Base-by-base conservation (phyloP, 2,797 vertebrate genomes). In the Tadarida brasiliensis region DNA sequence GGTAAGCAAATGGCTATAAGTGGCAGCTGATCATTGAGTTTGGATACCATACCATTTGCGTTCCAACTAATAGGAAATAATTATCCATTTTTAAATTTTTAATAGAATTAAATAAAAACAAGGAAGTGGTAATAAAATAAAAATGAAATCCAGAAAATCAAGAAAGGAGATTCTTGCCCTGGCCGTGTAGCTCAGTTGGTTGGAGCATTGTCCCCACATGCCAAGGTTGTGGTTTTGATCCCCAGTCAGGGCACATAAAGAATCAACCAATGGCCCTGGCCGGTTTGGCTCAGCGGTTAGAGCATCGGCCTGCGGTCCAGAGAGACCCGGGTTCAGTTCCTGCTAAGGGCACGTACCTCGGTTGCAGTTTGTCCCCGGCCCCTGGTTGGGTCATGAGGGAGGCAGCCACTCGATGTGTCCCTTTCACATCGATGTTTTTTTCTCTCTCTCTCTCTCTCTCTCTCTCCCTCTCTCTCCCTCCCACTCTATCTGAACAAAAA, bases 1-100 rank as follows among this genome's bases (percentile, higher is more conserved):
- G 98, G 98, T 99, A 98, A 98, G 98, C 96, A 59, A 59, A 94
- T 91, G 33, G 49, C 84, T 93, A 0, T 90, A 91, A 92, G 73
- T 92, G 86, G 96, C 87, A 94, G 1, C 2, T 47, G 9, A 67
- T 78, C 15, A 5, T 1, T 88, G 74, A 7, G 28, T 82, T 93
- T 96, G 61, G 16, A 0, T 82, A 84, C 35, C 30, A 24, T 17
- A 73, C 28, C 85, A 93, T 47, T 54, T 17, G 2, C 95, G 92
- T 33, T 90, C 19, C 56, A 89, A n/a, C 12, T 94, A 77, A 77
- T 44, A 92, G 76, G n/a, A 94, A 92, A 83, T 77, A 90, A 47
- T 51, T 49, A 47, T 15, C 20, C 49, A 59, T 63, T 81, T 89
- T n/a, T 39, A 33, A 81, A 49, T 24, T 88, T 93, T 83, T 86